A percentile compares a stretch with the other conserved stretches of the same genome.
phyloP scores from a whole-genome alignment of 2,888 invertebrate species.

The Polyploca ridens region DNA sequence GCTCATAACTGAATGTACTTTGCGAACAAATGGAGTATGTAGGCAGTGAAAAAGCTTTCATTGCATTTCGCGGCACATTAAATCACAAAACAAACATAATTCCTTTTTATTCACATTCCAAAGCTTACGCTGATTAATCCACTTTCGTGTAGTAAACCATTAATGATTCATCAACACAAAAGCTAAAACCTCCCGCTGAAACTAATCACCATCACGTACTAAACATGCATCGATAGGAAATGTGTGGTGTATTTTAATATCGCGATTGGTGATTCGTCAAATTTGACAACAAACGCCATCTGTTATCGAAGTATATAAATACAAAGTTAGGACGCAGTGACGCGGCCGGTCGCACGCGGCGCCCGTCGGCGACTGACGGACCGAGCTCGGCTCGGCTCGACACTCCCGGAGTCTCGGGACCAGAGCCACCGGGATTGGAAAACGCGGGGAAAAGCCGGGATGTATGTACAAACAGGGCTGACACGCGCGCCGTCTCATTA shows the following conservation, averaged over 20 bases:
- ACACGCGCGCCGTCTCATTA: conserved; percentile 6
- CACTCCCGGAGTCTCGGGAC: neutral
- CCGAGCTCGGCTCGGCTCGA: neutral
- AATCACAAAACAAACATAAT: conserved; percentile 2
- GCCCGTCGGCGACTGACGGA: conserved; percentile 8
- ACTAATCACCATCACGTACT: neutral
- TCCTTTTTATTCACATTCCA: neutral
- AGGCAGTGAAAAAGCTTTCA: neutral
- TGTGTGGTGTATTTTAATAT: neutral
- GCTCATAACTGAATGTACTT: neutral
- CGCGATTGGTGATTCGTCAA: neutral
- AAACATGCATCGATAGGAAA: neutral
- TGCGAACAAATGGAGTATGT: neutral
- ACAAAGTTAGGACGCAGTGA: neutral
- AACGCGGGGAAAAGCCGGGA: conserved; percentile 1
- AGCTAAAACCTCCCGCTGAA: neutral
- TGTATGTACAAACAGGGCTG: neutral
- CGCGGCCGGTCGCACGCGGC: conserved; percentile 4
- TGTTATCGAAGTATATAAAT: neutral
- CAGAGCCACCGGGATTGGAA: neutral
- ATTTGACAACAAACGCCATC: neutral
- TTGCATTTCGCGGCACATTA: neutral
- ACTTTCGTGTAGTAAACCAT: neutral
- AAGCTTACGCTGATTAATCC: neutral
- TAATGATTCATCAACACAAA: conserved; percentile 1